phyloP scores from a whole-genome alignment of 2,797 vertebrate species.

The Poecilia wingei region DNA sequence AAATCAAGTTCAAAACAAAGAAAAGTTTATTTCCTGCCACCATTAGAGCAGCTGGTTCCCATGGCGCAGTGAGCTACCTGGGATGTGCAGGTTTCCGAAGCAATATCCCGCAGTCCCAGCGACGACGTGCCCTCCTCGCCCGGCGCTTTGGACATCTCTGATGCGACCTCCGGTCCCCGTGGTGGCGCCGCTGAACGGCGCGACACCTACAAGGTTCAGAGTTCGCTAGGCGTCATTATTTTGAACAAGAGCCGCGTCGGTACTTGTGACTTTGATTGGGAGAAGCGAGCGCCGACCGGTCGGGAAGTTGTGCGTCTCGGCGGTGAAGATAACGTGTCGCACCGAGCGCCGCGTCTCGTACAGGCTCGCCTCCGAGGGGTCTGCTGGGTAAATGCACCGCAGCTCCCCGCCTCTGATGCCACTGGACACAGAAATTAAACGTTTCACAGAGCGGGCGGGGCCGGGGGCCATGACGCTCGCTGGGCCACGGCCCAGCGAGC shows the following conservation, averaged over 20 bases:
- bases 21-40: background rate
- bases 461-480: background rate
- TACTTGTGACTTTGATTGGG: background rate
- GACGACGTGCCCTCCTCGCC: slow-evolving; percentile 89
- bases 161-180: slow-evolving; percentile 93
- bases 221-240: background rate
- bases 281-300: slow-evolving; percentile 79
- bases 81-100: slow-evolving; percentile 91
- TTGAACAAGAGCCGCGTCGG: background rate
- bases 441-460: slow-evolving; percentile 1
- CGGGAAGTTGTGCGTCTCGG: slow-evolving; percentile 96
- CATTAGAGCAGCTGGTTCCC: background rate
- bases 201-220: slow-evolving; percentile 80
- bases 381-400: slow-evolving; percentile 80
- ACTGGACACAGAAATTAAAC: slow-evolving; percentile 65
- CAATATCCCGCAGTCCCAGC: slow-evolving; percentile 93
- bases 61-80: slow-evolving; percentile 75
- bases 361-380: slow-evolving; percentile 80
- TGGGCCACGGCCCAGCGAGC: background rate
- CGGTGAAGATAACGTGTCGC: slow-evolving; percentile 92
- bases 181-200: slow-evolving; percentile 91
- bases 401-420: slow-evolving; percentile 87
- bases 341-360: slow-evolving; percentile 77
- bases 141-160: slow-evolving; percentile 91
- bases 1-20: background rate